A percentile compares a stretch with the other conserved stretches of the same genome.
Evolutionary conservation across 2,797 vertebrate species (phyloP).

Genomic region (Sphenopsis melanotis): DNA sequence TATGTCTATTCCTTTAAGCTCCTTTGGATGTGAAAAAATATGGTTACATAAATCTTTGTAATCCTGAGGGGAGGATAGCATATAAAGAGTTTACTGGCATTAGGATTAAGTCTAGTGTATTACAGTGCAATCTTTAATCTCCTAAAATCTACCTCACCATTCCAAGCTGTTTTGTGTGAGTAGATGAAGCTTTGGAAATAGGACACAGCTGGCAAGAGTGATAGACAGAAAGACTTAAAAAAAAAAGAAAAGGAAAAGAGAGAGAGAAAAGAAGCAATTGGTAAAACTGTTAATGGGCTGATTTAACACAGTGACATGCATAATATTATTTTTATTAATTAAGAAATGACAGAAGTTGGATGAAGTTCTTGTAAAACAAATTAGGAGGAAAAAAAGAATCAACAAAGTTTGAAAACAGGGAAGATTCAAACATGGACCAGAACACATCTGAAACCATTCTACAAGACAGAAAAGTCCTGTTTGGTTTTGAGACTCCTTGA

Average conservation of each 20-base stretch:
- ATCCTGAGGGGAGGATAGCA: conserved; percentile 27
- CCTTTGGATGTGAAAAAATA: conserved; percentile 55
- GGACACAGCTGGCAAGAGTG: conserved; percentile 53
- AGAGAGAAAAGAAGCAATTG: background rate
- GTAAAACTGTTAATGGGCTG: background rate
- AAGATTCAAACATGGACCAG: background rate
- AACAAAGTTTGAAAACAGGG: background rate
- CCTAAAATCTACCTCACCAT: conserved; percentile 54
- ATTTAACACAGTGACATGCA: background rate
- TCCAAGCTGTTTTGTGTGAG: conserved; percentile 36
- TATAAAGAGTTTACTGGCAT: conserved; percentile 51
- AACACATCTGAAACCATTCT: background rate
- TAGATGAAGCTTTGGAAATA: conserved; percentile 52
- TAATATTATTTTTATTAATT: background rate
- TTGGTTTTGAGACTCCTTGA: background rate
- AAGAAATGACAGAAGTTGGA: background rate
- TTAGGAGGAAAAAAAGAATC: background rate
- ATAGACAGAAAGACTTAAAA: background rate
- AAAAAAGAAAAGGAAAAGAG: background rate
- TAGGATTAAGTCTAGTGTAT: conserved; percentile 49
- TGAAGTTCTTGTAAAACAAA: background rate
- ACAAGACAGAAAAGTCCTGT: background rate
- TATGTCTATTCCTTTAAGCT: conserved; percentile 53
- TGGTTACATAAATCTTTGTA: conserved; percentile 68
- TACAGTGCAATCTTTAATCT: conserved; percentile 56